A percentile compares a stretch with the other conserved stretches of the same genome.
Evolutionary conservation across 1,140 invertebrate species (phyloP).

Genomic region (Lucilia cuprina): DNA sequence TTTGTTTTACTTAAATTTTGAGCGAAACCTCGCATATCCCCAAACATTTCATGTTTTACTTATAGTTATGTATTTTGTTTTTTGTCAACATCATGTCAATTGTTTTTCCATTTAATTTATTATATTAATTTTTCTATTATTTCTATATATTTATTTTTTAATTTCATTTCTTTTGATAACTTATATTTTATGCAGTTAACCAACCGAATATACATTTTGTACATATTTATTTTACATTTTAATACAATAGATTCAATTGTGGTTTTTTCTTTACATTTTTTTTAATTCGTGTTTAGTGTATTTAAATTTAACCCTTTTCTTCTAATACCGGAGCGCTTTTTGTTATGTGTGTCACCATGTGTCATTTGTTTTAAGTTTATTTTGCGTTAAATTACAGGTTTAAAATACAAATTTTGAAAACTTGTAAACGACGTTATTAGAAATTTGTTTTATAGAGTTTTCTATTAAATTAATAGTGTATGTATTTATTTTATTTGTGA

Average conservation of each 20-base stretch:
- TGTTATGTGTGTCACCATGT: neutral
- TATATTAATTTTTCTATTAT: neutral
- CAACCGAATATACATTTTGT: slow-evolving; percentile 4
- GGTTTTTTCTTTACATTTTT: neutral
- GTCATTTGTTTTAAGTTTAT: slow-evolving; percentile 20
- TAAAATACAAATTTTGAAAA: neutral
- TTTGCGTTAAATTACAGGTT: slow-evolving; percentile 24
- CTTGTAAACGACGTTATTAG: slow-evolving; percentile 29
- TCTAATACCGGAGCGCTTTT: neutral
- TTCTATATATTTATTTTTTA: neutral
- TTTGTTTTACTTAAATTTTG: too few species aligned
- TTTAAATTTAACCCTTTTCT: slow-evolving; percentile 27
- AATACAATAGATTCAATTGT: neutral
- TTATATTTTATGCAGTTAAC: slow-evolving; percentile 15
- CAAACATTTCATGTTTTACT: neutral
- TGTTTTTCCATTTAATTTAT: slow-evolving; percentile 7
- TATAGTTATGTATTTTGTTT: neutral
- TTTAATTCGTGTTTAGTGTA: neutral
- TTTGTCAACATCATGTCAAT: neutral
- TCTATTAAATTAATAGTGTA: neutral
- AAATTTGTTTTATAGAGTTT: neutral
- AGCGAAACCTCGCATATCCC: neutral
- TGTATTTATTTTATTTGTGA: neutral
- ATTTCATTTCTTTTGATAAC: slow-evolving; percentile 7
- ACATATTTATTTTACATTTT: neutral